Evolutionary conservation across 2,797 vertebrate genomes (phyloP).

Genomic region (Acanthurus tractus): DNA sequence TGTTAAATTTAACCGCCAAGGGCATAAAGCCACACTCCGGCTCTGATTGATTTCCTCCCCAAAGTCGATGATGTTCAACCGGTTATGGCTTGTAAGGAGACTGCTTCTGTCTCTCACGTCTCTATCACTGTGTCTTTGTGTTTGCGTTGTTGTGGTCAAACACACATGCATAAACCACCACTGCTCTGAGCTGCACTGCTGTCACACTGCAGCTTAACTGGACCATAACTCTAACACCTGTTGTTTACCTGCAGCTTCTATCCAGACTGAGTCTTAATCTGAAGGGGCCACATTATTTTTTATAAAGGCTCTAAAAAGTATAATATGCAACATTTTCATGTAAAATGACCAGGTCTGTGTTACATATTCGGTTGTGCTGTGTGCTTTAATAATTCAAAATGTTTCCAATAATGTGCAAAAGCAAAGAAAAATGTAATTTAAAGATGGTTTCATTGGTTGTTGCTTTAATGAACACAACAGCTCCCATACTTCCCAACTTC

Average conservation of each 20-base stretch:
- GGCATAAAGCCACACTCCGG: conserved; percentile 61
- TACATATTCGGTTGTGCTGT: no score
- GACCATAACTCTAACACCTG: neutral
- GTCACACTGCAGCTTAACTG: neutral
- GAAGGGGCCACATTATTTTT: no score
- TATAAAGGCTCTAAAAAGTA: no score
- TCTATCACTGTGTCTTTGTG: conserved; percentile 40
- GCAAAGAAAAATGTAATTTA: no score
- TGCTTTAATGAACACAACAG: no score
- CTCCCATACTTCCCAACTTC: no score
- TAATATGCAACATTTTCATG: no score
- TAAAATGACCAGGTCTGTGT: no score
- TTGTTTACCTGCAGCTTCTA: neutral
- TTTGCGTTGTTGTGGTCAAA: conserved; percentile 10
- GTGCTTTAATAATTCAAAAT: no score
- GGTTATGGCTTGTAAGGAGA: conserved; percentile 49
- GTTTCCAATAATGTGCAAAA: no score
- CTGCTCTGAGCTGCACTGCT: neutral
- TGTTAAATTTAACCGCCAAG: conserved; percentile 70
- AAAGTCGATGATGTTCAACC: conserved; percentile 66
- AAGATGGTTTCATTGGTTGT: no score
- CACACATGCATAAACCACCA: conserved; percentile 4
- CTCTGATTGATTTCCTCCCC: conserved; percentile 79
- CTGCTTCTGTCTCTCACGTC: conserved; percentile 35
- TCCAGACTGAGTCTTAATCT: conserved; percentile 3